Conservation (phyloP, 2,113 vertebrate species). For the Indri indri region DNA sequence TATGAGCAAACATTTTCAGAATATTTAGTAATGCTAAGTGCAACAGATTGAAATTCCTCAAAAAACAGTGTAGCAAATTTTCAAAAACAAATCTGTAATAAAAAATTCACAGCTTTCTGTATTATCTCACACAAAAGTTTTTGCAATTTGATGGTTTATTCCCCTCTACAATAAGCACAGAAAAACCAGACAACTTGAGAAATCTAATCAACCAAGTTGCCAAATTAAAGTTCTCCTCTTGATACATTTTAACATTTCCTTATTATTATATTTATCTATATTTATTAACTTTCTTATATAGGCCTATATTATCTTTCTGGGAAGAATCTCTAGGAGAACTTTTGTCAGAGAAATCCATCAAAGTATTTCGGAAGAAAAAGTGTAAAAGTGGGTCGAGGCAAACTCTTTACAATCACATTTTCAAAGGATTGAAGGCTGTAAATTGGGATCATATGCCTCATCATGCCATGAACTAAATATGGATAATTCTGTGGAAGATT, state of each 20-base stretch:
- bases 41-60: neutral
- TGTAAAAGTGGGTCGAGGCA: neutral
- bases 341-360: neutral
- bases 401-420: neutral
- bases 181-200: neutral
- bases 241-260: neutral
- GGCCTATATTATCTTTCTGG: neutral
- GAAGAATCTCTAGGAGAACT: neutral
- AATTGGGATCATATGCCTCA: neutral
- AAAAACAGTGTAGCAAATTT: neutral
- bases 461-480: neutral
- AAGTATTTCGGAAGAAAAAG: neutral
- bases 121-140: neutral
- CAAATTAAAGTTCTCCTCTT: neutral
- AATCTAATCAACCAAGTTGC: neutral
- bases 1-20: slow-evolving; percentile 11
- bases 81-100: neutral
- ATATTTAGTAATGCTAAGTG: neutral
- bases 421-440: neutral
- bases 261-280: neutral
- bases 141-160: neutral
- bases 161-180: neutral
- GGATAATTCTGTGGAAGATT: neutral
- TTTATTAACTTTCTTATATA: neutral
- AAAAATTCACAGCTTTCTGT: neutral